Evolutionary conservation across 2,888 invertebrate species (phyloP).

Genomic region (Macaria liturata): DNA sequence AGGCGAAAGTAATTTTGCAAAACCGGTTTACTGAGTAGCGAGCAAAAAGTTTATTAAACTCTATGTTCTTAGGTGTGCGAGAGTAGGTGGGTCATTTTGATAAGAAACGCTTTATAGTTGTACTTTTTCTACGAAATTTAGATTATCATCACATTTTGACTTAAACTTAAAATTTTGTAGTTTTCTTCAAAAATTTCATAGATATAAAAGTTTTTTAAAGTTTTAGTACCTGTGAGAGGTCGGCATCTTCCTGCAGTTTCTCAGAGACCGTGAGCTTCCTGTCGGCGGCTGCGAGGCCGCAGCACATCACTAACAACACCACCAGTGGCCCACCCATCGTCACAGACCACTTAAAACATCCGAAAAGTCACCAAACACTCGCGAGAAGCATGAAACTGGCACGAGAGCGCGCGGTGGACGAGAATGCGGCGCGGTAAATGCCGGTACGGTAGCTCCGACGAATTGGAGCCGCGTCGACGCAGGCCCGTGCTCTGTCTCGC

Average conservation of each 20-base stretch:
- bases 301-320: slow-evolving; percentile 70
- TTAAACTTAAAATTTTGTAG: not conserved
- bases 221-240: slow-evolving; percentile 85
- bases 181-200: too few species aligned
- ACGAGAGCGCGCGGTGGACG: slow-evolving; percentile 49
- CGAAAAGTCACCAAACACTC: slow-evolving; percentile 64
- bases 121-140: too few species aligned
- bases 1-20: slow-evolving; percentile 2
- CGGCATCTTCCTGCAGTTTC: slow-evolving; percentile 85
- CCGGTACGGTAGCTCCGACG: slow-evolving; percentile 54
- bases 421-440: slow-evolving; percentile 66
- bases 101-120: not conserved
- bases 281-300: slow-evolving; percentile 57
- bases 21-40: slow-evolving; percentile 15
- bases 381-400: slow-evolving; percentile 56
- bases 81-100: slow-evolving; percentile 8
- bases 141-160: too few species aligned
- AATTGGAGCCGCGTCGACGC: slow-evolving; percentile 59
- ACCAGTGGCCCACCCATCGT: slow-evolving; percentile 67
- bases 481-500: slow-evolving; percentile 53
- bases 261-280: slow-evolving; percentile 82
- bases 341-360: slow-evolving; percentile 50
- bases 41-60: slow-evolving; percentile 12
- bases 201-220: not conserved
- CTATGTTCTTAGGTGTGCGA: not conserved